Conservation (phyloP, 2,888 invertebrate genomes). For the Serripes groenlandicus region DNA sequence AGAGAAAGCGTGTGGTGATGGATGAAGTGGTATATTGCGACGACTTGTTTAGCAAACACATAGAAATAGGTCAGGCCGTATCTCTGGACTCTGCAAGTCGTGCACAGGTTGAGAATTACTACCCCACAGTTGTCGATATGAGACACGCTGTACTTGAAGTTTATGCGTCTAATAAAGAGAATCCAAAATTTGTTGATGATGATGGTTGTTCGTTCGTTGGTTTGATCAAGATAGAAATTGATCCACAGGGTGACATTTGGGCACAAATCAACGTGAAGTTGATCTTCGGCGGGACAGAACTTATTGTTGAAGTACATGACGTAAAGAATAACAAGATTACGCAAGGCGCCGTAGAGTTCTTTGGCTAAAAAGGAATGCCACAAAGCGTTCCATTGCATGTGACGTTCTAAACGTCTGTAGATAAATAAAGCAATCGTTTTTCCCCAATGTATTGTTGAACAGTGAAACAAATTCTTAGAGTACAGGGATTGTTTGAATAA, state of each 20-base stretch:
- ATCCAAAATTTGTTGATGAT: constrained; percentile 41
- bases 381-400: too few species aligned
- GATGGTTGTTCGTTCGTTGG: constrained; percentile 44
- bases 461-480: too few species aligned
- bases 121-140: constrained; percentile 13
- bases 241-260: constrained; percentile 37
- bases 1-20: constrained; percentile 17
- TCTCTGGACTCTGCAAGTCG: constrained; percentile 9
- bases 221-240: constrained; percentile 41
- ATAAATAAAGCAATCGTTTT: too few species aligned
- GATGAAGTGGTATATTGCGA: constrained; percentile 36
- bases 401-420: too few species aligned
- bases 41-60: constrained; percentile 58
- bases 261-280: constrained; percentile 40
- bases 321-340: constrained; percentile 19
- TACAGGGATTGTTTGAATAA: too few species aligned
- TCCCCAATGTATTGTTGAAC: too few species aligned
- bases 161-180: constrained; percentile 31
- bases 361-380: too few species aligned
- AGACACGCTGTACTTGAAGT: constrained; percentile 43
- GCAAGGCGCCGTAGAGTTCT: constrained; percentile 31
- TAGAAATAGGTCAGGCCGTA: constrained; percentile 41
- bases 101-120: constrained; percentile 30
- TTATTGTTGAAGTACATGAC: constrained; percentile 44
- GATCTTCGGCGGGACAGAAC: constrained; percentile 57